A percentile compares a stretch with the other conserved stretches of the same genome.
Evolutionary conservation across 2,888 invertebrate genomes (phyloP).

Genomic region (Coleophora flavipennella): DNA sequence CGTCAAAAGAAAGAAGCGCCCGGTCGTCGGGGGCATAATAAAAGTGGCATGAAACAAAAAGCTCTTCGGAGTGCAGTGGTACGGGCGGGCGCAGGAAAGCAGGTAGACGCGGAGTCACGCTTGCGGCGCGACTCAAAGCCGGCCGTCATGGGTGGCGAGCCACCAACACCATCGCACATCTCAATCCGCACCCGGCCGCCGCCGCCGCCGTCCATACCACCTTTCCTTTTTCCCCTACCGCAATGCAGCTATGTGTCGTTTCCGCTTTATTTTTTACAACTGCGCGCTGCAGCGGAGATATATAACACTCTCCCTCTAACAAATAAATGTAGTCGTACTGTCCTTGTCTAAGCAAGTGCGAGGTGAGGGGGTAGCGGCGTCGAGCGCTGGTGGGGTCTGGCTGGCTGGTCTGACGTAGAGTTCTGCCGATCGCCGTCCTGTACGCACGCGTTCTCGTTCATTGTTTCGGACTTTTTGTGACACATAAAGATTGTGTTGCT

Average conservation of each 20-base stretch:
- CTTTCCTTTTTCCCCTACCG: constrained; percentile 70
- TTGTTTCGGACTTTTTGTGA: constrained; percentile 39
- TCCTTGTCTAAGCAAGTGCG: constrained; percentile 42
- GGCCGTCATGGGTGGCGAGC: constrained; percentile 71
- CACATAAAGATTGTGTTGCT: constrained; percentile 51
- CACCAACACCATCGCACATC: constrained; percentile 70
- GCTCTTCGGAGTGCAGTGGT: constrained; percentile 21
- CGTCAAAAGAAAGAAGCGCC: constrained; percentile 35
- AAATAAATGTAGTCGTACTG: constrained; percentile 39
- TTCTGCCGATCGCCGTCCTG: constrained; percentile 52
- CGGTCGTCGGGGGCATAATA: constrained; percentile 57
- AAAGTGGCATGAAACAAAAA: constrained; percentile 68
- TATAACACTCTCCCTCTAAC: constrained; percentile 54
- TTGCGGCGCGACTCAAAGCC: constrained; percentile 50
- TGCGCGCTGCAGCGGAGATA: constrained; percentile 65
- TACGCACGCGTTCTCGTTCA: constrained; percentile 38
- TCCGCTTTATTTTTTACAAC: constrained; percentile 70
- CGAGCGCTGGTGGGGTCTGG: constrained; percentile 53
- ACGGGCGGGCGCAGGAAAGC: constrained; percentile 28
- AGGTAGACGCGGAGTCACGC: constrained; percentile 35
- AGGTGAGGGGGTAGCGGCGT: constrained; percentile 39
- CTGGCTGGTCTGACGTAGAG: constrained; percentile 51
- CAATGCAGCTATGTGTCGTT: constrained; percentile 71
- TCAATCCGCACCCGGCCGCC: constrained; percentile 66
- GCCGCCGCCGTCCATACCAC: constrained; percentile 52